Evolutionary conservation across 2,888 invertebrate species (phyloP).

Genomic region (Meandrusa payeni): DNA sequence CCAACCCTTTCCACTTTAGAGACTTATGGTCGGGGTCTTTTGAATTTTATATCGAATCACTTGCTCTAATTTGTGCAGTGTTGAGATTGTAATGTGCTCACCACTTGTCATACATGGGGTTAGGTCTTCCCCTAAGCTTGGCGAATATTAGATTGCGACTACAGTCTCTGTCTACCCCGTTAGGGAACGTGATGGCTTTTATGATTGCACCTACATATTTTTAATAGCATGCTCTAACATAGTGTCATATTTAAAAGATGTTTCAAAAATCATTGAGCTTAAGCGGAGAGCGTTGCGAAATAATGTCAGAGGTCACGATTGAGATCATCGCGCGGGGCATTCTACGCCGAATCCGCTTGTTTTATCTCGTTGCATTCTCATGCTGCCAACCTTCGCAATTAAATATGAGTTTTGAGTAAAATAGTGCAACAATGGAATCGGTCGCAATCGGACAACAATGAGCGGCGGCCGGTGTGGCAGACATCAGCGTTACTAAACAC

Average conservation of each 20-base stretch:
- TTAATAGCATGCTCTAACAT: too few species aligned
- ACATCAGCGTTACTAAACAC: constrained; percentile 66
- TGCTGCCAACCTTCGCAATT: constrained; percentile 48
- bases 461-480: constrained; percentile 48
- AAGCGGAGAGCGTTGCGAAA: constrained; percentile 45
- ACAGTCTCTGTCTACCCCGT: too few species aligned
- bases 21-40: too few species aligned
- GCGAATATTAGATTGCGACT: too few species aligned
- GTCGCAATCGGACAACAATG: constrained; percentile 60
- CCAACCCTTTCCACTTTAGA: too few species aligned
- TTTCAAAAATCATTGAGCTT: constrained; percentile 22
- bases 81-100: too few species aligned
- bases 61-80: too few species aligned
- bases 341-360: constrained; percentile 37
- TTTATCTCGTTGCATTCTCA: constrained; percentile 40
- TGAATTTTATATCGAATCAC: too few species aligned
- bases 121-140: too few species aligned
- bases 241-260: constrained; percentile 1
- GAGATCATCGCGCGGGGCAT: constrained; percentile 48
- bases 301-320: constrained; percentile 49
- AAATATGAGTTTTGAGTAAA: constrained; percentile 63
- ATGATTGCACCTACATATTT: too few species aligned
- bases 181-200: too few species aligned
- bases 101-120: too few species aligned
- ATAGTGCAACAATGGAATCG: constrained; percentile 53